A percentile compares a stretch with the other conserved stretches of the same genome.
Evolutionary conservation across 2,797 vertebrate species (phyloP).

Genomic region (Micropoecilia bifurca): DNA sequence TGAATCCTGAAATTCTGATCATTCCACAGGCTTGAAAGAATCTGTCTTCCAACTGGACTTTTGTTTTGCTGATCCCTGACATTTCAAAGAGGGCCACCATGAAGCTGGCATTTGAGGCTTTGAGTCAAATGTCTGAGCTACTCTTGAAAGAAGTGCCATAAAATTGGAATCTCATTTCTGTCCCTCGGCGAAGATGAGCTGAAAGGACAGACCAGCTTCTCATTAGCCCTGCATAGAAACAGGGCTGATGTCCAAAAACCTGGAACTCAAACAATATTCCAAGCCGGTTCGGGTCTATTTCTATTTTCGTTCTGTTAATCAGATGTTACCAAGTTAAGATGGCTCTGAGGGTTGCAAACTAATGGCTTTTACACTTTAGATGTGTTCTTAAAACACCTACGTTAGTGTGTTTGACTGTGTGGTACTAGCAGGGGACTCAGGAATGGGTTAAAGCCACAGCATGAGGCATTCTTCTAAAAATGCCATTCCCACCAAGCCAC

Average conservation of each 20-base stretch:
- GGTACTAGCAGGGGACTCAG: conserved; percentile 60
- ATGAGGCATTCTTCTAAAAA: conserved; percentile 85
- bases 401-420: conserved; percentile 37
- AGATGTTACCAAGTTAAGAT: not conserved
- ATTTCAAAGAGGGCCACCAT: conserved; percentile 30
- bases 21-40: not conserved
- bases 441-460: conserved; percentile 81
- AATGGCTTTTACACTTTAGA: conserved; percentile 22
- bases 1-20: conserved; percentile 2
- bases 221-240: not conserved
- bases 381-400: conserved; percentile 47
- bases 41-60: conserved; percentile 11
- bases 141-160: conserved; percentile 12
- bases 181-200: not conserved
- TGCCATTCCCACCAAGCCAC: conserved; percentile 84
- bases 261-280: not conserved
- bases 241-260: not conserved
- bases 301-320: conserved; percentile 6
- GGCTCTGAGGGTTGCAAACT: not conserved
- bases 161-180: conserved; percentile 11
- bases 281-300: not conserved
- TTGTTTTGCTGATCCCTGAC: conserved; percentile 29
- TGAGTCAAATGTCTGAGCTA: conserved; percentile 35
- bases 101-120: conserved; percentile 45
- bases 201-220: conserved; percentile 1